Base-by-base conservation (phyloP, 2,113 vertebrate species). In the Pelobates fuscus region DNA sequence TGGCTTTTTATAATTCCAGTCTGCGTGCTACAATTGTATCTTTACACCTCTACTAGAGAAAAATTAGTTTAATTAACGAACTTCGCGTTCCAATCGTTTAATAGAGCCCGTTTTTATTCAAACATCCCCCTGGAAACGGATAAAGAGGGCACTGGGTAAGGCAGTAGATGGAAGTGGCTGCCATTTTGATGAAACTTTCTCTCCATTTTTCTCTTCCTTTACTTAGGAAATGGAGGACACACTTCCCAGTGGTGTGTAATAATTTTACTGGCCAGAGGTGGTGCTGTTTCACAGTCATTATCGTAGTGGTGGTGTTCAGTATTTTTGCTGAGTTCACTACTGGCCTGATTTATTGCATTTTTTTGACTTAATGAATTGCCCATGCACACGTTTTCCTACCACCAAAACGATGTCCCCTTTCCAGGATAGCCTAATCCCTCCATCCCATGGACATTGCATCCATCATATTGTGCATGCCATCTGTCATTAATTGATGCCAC, bases 211-310 rank as follows among this genome's bases (percentile, higher is more conserved):
- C 43, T 29, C 23, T 24, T 65, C n/a, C 25, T 52, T 58, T 15
- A 67, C 64, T 60, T 32, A 60, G 29, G 23, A 76, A 76, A 76
- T 76, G 72, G 72, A 76, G 64, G 64, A 60, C 2, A 0, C 18
- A 24, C 20, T 60, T 30, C 21, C 43, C n/a, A 30, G 25, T 30
- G 29, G 54, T 11, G 37, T 67, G 72, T 49, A 21, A 60, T 67
- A 2, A 60, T 8, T 2, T 11, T 29, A 30, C 32, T 60, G 64
- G 41, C 72, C 72, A 76, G 37, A 67, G 43, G 72, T 21, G 72
- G 72, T 67, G 72, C 72, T 76, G 25, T 76, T 59, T 12, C 60
- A 6, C 64, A 24, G 52, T 66, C n/a, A n/a, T 27, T 52, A 14
- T 26, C 17, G 26, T 27, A n/a, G 44, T 44, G 8, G 49, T 76